A percentile compares a stretch with the other conserved stretches of the same genome.
These are phyloP conservation scores for Alitta virens DNA, from an alignment of 2,888 invertebrate genomes.

Conservation along the genomic window DNA sequence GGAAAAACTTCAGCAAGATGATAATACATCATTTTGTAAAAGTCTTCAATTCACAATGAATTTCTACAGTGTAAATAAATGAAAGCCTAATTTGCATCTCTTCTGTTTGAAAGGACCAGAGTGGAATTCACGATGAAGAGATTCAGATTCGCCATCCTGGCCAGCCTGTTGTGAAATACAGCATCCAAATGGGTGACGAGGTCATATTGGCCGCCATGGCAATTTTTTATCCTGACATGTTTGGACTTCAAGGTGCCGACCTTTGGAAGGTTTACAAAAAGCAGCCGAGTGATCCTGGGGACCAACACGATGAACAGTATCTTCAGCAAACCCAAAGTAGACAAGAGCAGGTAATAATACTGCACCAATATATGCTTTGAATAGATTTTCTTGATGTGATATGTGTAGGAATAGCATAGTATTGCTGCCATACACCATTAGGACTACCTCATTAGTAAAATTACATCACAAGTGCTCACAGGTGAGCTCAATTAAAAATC, in stretches of 20 bases:
- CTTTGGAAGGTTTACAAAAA: slow-evolving; percentile 62
- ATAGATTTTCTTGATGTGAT: no score
- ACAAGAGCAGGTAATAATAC: slow-evolving; percentile 36
- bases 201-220: slow-evolving; percentile 86
- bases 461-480: no score
- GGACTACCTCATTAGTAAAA: no score
- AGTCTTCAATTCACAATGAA: background rate
- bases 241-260: slow-evolving; percentile 66
- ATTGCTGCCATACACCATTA: no score
- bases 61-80: background rate
- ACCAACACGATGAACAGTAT: slow-evolving; percentile 90
- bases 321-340: slow-evolving; percentile 71
- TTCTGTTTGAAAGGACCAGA: slow-evolving; percentile 69
- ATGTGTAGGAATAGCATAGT: no score
- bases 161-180: slow-evolving; percentile 45
- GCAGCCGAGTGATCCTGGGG: slow-evolving; percentile 80
- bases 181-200: slow-evolving; percentile 80
- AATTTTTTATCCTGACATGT: slow-evolving; percentile 80
- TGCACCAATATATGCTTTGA: no score
- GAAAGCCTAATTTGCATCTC: background rate
- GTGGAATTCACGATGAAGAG: slow-evolving; percentile 71
- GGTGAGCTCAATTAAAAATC: no score
- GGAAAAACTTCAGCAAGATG: no score
- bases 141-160: slow-evolving; percentile 52
- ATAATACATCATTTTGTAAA: no score